These are phyloP conservation scores for Heliconius cydno DNA, from an alignment of 2,888 invertebrate species.

Conservation along the genomic window DNA sequence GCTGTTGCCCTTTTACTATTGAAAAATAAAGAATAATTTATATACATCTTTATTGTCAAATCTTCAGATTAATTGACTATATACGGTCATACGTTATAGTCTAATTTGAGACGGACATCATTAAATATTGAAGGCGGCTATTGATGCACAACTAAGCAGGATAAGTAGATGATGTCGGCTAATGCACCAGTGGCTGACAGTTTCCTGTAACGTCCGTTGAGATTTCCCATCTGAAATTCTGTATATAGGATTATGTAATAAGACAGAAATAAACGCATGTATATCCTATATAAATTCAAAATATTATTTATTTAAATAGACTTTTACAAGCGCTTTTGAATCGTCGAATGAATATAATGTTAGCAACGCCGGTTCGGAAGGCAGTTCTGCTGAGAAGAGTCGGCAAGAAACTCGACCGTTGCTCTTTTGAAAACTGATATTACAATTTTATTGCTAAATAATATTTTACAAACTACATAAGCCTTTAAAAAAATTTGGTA, in stretches of 20 bases:
- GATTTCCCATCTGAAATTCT: conserved; percentile 38
- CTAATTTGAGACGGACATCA: conserved; percentile 68
- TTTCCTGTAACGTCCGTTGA: conserved; percentile 46
- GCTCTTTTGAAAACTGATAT: too few species aligned
- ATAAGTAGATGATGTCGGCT: conserved; percentile 63
- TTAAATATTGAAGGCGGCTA: conserved; percentile 70
- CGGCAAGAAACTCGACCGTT: too few species aligned
- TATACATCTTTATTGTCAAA: not conserved
- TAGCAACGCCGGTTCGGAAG: too few species aligned
- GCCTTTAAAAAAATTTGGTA: not conserved
- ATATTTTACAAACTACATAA: not conserved
- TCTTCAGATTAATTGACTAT: not conserved
- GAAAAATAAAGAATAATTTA: not conserved
- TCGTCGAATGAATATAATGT: too few species aligned
- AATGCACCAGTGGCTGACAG: conserved; percentile 50
- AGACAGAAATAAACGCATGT: not conserved
- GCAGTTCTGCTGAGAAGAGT: too few species aligned
- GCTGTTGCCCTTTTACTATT: not conserved
- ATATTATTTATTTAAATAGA: too few species aligned
- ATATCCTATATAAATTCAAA: too few species aligned
- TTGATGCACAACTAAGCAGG: conserved; percentile 56
- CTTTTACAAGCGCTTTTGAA: too few species aligned
- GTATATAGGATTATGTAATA: conserved; percentile 16
- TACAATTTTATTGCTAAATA: too few species aligned
- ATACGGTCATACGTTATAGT: conserved; percentile 46